Evolutionary conservation across 2,888 invertebrate species (phyloP).

Genomic region (Julus scandinavius): DNA sequence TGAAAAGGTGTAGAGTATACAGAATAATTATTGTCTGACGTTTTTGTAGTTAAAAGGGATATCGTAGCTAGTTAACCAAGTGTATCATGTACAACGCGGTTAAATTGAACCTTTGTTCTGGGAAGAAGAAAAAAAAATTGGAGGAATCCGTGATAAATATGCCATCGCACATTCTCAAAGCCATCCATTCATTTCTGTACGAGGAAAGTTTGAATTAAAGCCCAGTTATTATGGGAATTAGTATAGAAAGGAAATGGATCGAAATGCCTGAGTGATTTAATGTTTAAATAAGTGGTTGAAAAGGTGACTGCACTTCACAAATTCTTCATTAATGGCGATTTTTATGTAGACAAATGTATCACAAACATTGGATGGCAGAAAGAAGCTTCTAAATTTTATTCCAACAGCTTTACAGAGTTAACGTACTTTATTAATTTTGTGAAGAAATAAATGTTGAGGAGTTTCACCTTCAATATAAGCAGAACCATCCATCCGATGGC

Average conservation of each 20-base stretch:
- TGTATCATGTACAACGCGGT: too few species aligned
- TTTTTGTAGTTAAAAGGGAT: too few species aligned
- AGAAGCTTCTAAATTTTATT: neutral
- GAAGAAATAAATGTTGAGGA: neutral
- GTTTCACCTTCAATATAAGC: neutral
- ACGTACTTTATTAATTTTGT: neutral
- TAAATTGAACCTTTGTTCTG: too few species aligned
- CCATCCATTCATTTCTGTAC: too few species aligned
- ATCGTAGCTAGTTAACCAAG: too few species aligned
- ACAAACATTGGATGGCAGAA: neutral
- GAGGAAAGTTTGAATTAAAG: neutral
- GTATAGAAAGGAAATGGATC: neutral
- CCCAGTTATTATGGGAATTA: neutral
- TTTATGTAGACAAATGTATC: neutral
- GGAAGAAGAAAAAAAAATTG: too few species aligned
- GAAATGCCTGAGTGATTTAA: neutral
- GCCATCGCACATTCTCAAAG: too few species aligned
- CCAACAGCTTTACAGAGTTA: neutral
- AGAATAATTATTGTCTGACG: too few species aligned
- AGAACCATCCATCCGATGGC: neutral
- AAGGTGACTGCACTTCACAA: too few species aligned
- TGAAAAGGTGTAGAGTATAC: too few species aligned
- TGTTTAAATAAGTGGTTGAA: neutral
- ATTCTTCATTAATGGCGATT: neutral
- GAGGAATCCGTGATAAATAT: too few species aligned